Conservation (phyloP, 2,113 vertebrate genomes). For the Porphyrio hochstetteri region DNA sequence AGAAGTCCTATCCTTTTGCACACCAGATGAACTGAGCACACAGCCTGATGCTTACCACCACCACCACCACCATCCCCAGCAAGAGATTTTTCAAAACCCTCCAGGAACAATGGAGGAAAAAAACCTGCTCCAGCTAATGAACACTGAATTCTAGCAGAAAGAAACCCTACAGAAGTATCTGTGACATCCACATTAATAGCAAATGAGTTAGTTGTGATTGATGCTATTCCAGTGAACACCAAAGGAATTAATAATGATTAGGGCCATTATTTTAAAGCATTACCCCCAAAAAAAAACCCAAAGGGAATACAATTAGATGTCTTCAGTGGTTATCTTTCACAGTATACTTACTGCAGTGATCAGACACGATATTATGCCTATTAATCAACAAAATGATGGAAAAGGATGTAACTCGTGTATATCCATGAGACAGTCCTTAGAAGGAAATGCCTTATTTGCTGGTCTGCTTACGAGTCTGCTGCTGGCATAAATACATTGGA, state of each 20-base stretch:
- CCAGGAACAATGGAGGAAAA: background rate
- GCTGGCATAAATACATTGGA: background rate
- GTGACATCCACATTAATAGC: constrained; percentile 70
- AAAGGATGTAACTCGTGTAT: constrained; percentile 22
- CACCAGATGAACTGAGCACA: background rate
- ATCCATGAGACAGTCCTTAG: constrained; percentile 32
- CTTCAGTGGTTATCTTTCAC: constrained; percentile 69
- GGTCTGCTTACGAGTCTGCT: background rate
- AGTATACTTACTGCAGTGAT: constrained; percentile 69
- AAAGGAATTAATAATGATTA: constrained; percentile 77
- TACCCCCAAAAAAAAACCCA: constrained; percentile 31
- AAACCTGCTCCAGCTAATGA: constrained; percentile 45
- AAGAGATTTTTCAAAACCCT: constrained; percentile 15
- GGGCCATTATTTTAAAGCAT: constrained; percentile 71
- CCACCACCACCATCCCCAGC: background rate
- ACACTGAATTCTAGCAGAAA: constrained; percentile 50
- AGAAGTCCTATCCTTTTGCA: background rate
- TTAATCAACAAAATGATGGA: constrained; percentile 70
- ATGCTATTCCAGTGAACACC: constrained; percentile 64
- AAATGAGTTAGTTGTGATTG: constrained; percentile 71
- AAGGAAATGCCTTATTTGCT: constrained; percentile 21
- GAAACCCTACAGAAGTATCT: constrained; percentile 60
- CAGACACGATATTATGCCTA: constrained; percentile 66
- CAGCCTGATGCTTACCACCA: background rate
- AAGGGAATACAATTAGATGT: constrained; percentile 71